Evolutionary conservation across 2,113 vertebrate genomes (phyloP).

Genomic region (Sceloporus tristichus): DNA sequence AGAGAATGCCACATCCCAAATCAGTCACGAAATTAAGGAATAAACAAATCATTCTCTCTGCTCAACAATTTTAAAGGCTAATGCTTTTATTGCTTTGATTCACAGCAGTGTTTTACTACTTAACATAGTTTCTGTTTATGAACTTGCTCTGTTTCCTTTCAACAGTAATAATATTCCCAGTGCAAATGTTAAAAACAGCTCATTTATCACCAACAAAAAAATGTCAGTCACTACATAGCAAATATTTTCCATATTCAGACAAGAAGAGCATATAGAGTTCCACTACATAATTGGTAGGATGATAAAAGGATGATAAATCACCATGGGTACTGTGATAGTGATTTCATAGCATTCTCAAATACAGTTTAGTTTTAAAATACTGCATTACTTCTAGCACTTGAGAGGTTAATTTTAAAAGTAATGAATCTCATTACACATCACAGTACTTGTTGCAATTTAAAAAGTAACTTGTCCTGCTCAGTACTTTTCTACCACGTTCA

Average conservation of each 20-base stretch:
- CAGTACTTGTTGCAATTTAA: too few species aligned
- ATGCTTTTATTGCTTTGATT: background rate
- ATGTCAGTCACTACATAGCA: background rate
- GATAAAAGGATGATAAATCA: background rate
- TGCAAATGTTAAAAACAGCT: slow-evolving; percentile 25
- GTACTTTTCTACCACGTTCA: too few species aligned
- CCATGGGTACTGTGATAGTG: background rate
- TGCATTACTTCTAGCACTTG: background rate
- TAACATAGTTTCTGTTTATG: slow-evolving; percentile 20
- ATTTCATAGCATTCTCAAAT: background rate
- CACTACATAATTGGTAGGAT: background rate
- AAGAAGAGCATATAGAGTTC: background rate
- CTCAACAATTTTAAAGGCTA: background rate
- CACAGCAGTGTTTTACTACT: background rate
- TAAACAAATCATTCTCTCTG: background rate
- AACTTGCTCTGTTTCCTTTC: slow-evolving; percentile 12
- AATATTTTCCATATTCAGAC: background rate
- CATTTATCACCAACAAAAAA: background rate
- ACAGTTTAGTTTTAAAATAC: background rate
- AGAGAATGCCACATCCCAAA: background rate
- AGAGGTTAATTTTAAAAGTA: too few species aligned
- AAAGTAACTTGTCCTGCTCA: too few species aligned
- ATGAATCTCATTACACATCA: too few species aligned
- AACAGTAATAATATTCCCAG: background rate
- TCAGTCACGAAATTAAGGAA: background rate